Evolutionary conservation across 2,113 vertebrate genomes (phyloP), one percentile per base, ranked within the genome.

Genomic region (Cinclus mexicanus): DNA sequence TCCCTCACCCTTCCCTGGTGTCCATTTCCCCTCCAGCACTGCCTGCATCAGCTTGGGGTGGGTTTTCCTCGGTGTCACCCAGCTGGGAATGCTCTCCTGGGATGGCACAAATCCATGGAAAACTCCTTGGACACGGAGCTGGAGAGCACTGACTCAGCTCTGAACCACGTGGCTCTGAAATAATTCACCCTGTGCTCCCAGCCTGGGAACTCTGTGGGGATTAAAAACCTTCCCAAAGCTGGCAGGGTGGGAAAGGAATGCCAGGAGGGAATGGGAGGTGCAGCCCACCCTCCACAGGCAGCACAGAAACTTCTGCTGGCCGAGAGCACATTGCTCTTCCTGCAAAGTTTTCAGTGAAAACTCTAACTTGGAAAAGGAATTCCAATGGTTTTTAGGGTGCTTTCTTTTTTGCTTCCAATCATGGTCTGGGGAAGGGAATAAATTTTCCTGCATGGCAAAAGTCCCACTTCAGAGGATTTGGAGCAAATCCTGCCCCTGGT

Each of bases 331-430:
- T 1, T 33, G 25, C 42, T 46, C 63, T 35, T 53, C 72, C 47
- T 49, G 18, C 10, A 17, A 28, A n/a, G 35, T 31, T 92, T 76
- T 37, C 55, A 13, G 0, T 65, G 50, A 44, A 80, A 89, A 59
- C 6, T 55, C 4, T 14, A 14, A 9, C 29, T 80, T 80, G 76
- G 17, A 49, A 72, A 80, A 70, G 28, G 26, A 77, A 80, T 39
- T 50, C 9, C 8, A n/a, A 20, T 0, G 10, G 8, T 1, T 47
- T 44, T 81, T 24, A 13, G 29, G 18, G 41, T 47, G 0, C 3
- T 52, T 78, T 37, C 2, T 9, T 35, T 49, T 37, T 35, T 23
- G 3, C 19, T 83, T 72, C 39, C 9, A 17, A 18, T 15, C 16
- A 0, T 5, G 12, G 2, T 13, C 44, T 33, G 24, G 12, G 8